Evolutionary conservation across 2,113 vertebrate genomes (phyloP).

Genomic region (Rhagologus leucostigma): DNA sequence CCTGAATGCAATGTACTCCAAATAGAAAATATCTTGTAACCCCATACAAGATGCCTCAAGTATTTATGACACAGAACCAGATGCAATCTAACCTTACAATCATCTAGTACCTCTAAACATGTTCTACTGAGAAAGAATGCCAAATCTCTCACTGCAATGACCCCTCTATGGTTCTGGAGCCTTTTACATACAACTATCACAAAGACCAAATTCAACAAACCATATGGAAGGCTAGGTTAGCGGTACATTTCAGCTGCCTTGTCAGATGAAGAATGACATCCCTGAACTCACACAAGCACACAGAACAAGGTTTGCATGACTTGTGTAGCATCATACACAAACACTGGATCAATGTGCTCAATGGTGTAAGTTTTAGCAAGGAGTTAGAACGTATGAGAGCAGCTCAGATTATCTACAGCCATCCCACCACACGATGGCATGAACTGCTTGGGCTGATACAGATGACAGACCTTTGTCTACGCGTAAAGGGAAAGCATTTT

Average conservation of each 20-base stretch:
- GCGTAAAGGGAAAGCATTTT: background rate
- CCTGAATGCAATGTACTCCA: background rate
- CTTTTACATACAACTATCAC: background rate
- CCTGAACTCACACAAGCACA: background rate
- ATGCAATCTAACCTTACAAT: background rate
- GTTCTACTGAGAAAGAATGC: background rate
- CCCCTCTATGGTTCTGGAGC: background rate
- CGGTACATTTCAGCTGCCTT: background rate
- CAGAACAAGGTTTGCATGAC: background rate
- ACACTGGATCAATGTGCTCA: background rate
- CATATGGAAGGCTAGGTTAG: background rate
- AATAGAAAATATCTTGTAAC: background rate
- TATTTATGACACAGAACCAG: background rate
- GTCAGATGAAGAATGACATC: background rate
- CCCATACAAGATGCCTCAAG: background rate
- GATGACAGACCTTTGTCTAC: background rate
- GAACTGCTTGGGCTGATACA: background rate
- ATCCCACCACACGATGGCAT: background rate
- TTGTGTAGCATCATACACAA: background rate
- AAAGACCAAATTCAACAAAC: background rate
- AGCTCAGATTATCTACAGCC: background rate
- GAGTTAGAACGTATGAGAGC: background rate
- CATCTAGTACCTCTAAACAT: background rate
- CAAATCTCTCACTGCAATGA: background rate
- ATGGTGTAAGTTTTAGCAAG: background rate